Conservation (phyloP, 2,797 vertebrate genomes). For the Atherinosoma microstoma region DNA sequence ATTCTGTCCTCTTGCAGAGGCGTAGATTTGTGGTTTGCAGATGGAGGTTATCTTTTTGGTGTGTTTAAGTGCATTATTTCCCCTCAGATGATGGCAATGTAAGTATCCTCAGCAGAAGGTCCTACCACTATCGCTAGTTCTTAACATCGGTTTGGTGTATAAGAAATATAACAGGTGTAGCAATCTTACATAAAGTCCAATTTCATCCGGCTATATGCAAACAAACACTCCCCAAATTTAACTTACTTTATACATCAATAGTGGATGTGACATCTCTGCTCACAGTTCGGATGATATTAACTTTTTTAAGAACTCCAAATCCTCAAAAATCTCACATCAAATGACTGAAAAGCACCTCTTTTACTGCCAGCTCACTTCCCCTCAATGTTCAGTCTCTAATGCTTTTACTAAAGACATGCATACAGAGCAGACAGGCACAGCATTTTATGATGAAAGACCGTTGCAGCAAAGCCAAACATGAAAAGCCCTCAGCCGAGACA, state of each 20-base stretch:
- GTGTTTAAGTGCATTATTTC: neutral
- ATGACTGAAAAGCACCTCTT: conserved; percentile 13
- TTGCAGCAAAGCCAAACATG: conserved; percentile 56
- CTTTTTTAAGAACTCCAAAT: neutral
- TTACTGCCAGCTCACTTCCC: conserved; percentile 23
- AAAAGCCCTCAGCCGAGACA: conserved; percentile 48
- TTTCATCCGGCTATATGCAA: neutral
- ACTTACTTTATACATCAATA: conserved; percentile 10
- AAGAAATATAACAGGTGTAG: neutral
- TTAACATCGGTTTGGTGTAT: neutral
- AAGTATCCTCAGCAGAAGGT: neutral
- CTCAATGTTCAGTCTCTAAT: conserved; percentile 36
- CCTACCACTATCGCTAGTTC: neutral
- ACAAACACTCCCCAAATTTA: conserved; percentile 27
- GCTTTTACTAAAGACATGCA: conserved; percentile 63
- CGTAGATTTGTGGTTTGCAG: neutral
- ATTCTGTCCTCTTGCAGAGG: neutral
- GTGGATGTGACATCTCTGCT: conserved; percentile 1
- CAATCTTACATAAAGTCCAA: neutral
- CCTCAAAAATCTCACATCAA: conserved; percentile 13
- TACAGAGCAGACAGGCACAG: conserved; percentile 63
- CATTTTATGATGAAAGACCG: conserved; percentile 47
- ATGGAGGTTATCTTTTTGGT: neutral
- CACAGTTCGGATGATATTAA: conserved; percentile 18
- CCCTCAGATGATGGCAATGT: too few species aligned